Evolutionary conservation across 2,113 vertebrate genomes (phyloP).

Genomic region (Halcyon senegalensis): DNA sequence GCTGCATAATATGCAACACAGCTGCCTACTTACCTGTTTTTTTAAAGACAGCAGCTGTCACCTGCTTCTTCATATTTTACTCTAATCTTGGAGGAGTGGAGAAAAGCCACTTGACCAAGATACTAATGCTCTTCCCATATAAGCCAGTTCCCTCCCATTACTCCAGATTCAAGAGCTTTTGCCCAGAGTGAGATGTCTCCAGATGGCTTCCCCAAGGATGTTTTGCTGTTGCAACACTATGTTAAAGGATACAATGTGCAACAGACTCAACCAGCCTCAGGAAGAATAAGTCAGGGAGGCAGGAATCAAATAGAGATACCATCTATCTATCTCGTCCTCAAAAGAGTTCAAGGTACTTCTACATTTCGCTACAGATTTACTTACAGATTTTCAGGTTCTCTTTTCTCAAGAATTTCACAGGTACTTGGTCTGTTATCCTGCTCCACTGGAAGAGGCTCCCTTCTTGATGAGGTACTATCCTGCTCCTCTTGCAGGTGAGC

Average conservation of each 20-base stretch:
- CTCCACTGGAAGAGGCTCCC: neutral
- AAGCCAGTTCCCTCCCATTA: neutral
- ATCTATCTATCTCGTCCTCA: neutral
- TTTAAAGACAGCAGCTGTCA: neutral
- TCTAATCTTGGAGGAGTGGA: neutral
- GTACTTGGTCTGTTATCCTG: neutral
- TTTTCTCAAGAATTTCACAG: neutral
- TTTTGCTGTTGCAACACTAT: neutral
- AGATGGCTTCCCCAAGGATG: neutral
- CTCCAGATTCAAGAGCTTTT: neutral
- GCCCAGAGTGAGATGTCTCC: neutral
- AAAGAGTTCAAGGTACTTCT: neutral
- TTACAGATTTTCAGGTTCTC: conserved; percentile 5
- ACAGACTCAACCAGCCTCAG: accelerated
- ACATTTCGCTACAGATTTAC: neutral
- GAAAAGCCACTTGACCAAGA: neutral
- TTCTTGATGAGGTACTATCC: neutral
- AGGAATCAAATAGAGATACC: neutral
- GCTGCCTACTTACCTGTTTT: neutral
- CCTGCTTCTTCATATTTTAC: neutral
- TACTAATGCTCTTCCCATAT: neutral
- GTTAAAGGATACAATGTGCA: neutral
- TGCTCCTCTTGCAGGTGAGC: neutral
- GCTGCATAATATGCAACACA: neutral
- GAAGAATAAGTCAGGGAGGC: neutral